phyloP scores from a whole-genome alignment of 2,888 invertebrate genomes.

The Nymphalis c-album region DNA sequence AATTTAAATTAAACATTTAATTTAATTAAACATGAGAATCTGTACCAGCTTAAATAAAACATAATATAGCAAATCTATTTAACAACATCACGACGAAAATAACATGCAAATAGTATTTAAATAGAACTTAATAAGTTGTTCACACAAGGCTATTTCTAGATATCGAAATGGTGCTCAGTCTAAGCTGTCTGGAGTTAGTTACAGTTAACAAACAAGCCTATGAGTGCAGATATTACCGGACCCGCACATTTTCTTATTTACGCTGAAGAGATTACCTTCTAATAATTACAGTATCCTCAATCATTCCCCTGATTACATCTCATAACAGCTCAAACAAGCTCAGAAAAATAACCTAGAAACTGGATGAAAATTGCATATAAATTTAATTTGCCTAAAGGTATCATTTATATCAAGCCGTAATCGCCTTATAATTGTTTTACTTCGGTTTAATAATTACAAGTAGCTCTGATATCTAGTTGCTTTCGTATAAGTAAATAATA shows the following conservation, averaged over 20 bases:
- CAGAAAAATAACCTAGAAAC: conserved; percentile 18
- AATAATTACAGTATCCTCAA: conserved; percentile 36
- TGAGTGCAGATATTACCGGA: conserved; percentile 23
- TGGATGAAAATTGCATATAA: neutral
- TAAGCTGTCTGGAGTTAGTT: conserved; percentile 5
- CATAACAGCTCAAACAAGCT: conserved; percentile 28
- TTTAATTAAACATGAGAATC: too few relatives aligned
- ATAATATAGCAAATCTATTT: too few relatives aligned
- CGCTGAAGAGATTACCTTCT: conserved; percentile 31
- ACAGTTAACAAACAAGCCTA: conserved; percentile 35
- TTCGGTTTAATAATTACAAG: neutral
- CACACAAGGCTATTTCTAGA: neutral
- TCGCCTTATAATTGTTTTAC: conserved; percentile 4
- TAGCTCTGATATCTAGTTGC: neutral
- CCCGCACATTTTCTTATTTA: conserved; percentile 35
- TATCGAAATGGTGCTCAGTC: neutral
- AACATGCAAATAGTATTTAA: too few relatives aligned
- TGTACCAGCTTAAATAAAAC: too few relatives aligned
- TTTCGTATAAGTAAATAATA: neutral
- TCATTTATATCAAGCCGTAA: conserved; percentile 2
- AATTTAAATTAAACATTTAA: too few relatives aligned
- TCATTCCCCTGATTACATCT: conserved; percentile 19
- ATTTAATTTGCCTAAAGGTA: conserved; percentile 11
- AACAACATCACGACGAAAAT: too few relatives aligned
- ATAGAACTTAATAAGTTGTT: neutral